Base-by-base conservation (phyloP, 92 coral and sea anemone species). In the Zoanthus sociatus region DNA sequence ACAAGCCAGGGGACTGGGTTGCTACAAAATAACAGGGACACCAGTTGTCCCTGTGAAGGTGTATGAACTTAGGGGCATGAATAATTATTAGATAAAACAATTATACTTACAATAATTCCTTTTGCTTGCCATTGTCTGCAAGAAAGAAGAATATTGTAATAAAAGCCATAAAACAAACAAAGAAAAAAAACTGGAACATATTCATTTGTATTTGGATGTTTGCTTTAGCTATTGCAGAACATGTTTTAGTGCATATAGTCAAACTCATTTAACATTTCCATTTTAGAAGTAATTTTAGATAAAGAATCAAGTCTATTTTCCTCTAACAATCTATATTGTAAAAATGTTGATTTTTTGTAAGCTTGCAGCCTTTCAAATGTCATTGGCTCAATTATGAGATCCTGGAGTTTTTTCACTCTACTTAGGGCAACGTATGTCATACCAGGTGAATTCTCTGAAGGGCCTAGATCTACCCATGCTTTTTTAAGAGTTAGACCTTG, bases 91-190 rank as follows among this genome's bases (percentile, higher is more conserved):
- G 87, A 84, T 71, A 84, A 71, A 84, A 84, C 71, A 69, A 50
- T 68, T 69, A 71, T 84, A 84, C 87, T 84, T 84, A 84, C 70
- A 84, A 83, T 84, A 84, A 84, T 71, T 84, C 87, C 79, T 84
- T 46, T 84, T 84, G 87, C 87, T 84, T 47, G 87, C 87, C 87
- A 84, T 71, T 71, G 78, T 71, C 87, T 84, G 79, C 87, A 71
- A 84, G 47, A 84, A 71, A 84, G 70, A 84, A 84, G 20, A 70
- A 68, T 84, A 60, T 84, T 69, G 69, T 70, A 71, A n/a, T 68
- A 4, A 70, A 70, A 71, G 54, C 54, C 79, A 84, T 84, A 5
- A 84, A 71, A 47, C 48, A 21, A 84, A 84, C 61, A 7, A 71
- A 84, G 87, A 71, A 67, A 37, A 84, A 71, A 30, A 51, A 50